Evolutionary conservation across 2,113 vertebrate species (phyloP), one percentile per base, ranked within the genome.

Genomic region (Spizaetus ornatus): DNA sequence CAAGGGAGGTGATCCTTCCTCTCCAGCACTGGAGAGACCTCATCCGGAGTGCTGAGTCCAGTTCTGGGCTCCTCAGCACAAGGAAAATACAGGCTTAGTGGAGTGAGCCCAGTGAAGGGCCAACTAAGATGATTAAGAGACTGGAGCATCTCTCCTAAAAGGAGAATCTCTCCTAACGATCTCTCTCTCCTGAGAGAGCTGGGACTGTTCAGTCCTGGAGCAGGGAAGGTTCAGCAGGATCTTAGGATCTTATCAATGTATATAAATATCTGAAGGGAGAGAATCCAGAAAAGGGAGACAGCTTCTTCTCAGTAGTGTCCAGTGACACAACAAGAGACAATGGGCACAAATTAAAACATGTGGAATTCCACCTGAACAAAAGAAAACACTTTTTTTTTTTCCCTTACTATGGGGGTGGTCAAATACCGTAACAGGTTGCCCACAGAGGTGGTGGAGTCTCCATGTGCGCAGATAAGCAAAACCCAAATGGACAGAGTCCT

Each of bases 11-110:
- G 6, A 36, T 7, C 11, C 17, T 19, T 69, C 42, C 63, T 19
- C 43, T 52, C 7, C 8, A 1, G n/a, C 36, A 25, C 10, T 2
- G 66, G 27, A 2, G 38, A 48, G 23, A 29, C 23, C 17, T 23
- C 61, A 53, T 3, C 20, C 1, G 2, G 3, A 14, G 21, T 0
- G 10, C 47, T 6, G 59, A 18, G 12, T 19, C n/a, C 43, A 16
- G 40, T 16, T 45, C 53, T 3, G 21, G 48, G 65, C 79, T 69
- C 43, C 38, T 43, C 87, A 61, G 70, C 13, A 27, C 15, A 43
- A 14, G 10, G 19, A 6, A 65, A 20, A 61, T 13, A 25, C 32
- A 26, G 25, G 19, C 32, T 2, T 1, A 23, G 27, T 1, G 11
- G 2, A n/a, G 22, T 1, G 1, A 62, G 19, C 12, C 13, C 53